phyloP scores from a whole-genome alignment of 1,140 invertebrate species.

The Leptinotarsa undecemlineata region DNA sequence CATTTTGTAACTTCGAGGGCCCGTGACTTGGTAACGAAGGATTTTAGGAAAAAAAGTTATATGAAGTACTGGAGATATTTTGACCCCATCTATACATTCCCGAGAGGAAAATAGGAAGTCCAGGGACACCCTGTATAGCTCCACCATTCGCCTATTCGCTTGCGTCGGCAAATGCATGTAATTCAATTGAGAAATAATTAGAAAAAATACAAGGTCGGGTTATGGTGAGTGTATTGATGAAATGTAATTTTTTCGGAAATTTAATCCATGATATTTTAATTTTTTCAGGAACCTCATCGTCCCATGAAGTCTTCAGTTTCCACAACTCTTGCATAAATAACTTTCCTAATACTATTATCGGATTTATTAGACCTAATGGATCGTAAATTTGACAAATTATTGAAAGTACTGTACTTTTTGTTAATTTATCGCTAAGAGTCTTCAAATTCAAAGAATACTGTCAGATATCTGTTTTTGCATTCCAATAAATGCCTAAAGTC shows the following conservation, averaged over 20 bases:
- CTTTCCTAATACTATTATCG: slow-evolving; percentile 1
- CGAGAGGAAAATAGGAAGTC: too few species aligned
- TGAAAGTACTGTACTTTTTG: background rate
- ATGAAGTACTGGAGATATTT: too few species aligned
- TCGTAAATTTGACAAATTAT: slow-evolving; percentile 26
- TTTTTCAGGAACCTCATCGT: too few species aligned
- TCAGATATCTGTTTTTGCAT: too few species aligned
- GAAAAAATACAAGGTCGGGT: background rate
- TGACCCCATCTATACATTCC: too few species aligned
- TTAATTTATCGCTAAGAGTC: too few species aligned
- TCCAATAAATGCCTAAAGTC: too few species aligned
- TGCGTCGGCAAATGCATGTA: background rate
- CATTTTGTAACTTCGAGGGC: too few species aligned
- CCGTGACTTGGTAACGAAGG: too few species aligned
- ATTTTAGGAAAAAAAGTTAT: too few species aligned
- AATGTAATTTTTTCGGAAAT: slow-evolving; percentile 12
- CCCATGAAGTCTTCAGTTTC: background rate
- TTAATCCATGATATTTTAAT: background rate
- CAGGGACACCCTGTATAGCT: too few species aligned
- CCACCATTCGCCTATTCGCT: background rate
- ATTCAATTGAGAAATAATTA: background rate
- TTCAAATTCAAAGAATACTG: too few species aligned
- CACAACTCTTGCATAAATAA: slow-evolving; percentile 19
- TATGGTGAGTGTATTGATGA: background rate
- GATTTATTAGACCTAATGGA: slow-evolving; percentile 11